Evolutionary conservation across 2,797 vertebrate genomes (phyloP).

Genomic region (Fistularia tabacaria): DNA sequence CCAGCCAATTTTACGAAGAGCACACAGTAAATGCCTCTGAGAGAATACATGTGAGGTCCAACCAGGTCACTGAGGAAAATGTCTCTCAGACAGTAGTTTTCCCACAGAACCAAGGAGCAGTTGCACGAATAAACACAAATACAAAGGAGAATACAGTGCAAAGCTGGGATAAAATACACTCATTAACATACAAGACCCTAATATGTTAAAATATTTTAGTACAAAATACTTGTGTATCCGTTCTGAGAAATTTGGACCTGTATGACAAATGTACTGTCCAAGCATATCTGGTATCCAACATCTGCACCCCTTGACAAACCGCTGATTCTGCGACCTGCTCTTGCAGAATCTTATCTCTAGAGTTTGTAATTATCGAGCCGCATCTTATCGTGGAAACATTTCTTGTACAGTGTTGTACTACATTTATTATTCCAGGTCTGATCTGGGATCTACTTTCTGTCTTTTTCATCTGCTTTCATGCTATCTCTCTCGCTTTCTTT

Average conservation of each 20-base stretch:
- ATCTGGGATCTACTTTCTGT: constrained; percentile 22
- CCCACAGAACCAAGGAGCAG: too few species aligned
- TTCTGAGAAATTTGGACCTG: too few species aligned
- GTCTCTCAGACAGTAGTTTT: too few species aligned
- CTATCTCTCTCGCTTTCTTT: constrained; percentile 10
- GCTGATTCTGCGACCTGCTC: constrained; percentile 37
- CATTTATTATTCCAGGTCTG: constrained; percentile 42
- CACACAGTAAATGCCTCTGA: constrained; percentile 1
- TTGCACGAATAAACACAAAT: too few species aligned
- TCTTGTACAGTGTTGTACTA: constrained; percentile 20
- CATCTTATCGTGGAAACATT: constrained; percentile 34
- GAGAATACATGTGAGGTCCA: background rate
- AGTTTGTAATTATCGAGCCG: constrained; percentile 45
- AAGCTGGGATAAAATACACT: too few species aligned
- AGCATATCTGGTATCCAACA: constrained; percentile 22
- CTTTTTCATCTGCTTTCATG: too few species aligned
- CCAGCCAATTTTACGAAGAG: constrained; percentile 26
- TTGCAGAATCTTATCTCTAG: constrained; percentile 42
- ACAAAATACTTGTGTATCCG: too few species aligned
- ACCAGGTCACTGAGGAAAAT: constrained; percentile 9
- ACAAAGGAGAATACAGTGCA: too few species aligned
- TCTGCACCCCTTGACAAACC: constrained; percentile 16
- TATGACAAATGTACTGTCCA: constrained; percentile 1
- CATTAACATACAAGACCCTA: too few species aligned
- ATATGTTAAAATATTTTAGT: too few species aligned